phyloP scores from a whole-genome alignment of 2,888 invertebrate genomes.

The Prosapia bicincta region DNA sequence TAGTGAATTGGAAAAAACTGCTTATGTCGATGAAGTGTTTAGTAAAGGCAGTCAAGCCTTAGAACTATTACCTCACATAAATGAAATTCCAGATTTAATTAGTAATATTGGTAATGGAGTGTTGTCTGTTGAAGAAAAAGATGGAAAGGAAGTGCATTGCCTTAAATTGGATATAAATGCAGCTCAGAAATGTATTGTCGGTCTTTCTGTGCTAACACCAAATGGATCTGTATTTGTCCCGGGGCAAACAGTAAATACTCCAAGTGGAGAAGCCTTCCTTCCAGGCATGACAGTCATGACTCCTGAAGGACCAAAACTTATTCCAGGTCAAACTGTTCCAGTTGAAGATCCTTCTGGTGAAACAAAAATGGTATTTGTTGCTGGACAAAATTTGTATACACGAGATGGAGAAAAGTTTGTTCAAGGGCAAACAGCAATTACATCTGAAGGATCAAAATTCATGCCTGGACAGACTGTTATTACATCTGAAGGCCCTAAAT shows the following conservation, averaged over 20 bases:
- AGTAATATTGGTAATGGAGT: conserved; percentile 50
- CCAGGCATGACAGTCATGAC: conserved; percentile 70
- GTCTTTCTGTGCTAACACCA: conserved; percentile 68
- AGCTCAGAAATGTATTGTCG: conserved; percentile 63
- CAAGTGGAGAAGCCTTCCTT: conserved; percentile 62
- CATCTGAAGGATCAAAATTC: conserved; percentile 54
- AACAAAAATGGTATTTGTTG: conserved; percentile 52
- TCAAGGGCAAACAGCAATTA: conserved; percentile 59
- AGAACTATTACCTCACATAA: conserved; percentile 58
- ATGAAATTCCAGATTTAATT: conserved; percentile 61
- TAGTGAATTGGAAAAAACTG: conserved; percentile 57
- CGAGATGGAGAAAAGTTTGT: conserved; percentile 56
- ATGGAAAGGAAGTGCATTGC: conserved; percentile 56
- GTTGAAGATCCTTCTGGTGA: conserved; percentile 49
- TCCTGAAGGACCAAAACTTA: conserved; percentile 62
- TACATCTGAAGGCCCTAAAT: conserved; percentile 59
- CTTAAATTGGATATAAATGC: conserved; percentile 61
- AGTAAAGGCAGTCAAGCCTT: conserved; percentile 48
- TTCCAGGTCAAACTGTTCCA: conserved; percentile 68
- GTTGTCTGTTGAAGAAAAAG: conserved; percentile 56
- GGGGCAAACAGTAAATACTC: conserved; percentile 69
- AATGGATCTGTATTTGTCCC: conserved; percentile 69
- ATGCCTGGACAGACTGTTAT: conserved; percentile 62
- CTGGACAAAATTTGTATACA: conserved; percentile 59
- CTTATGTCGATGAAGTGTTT: conserved; percentile 58